Evolutionary conservation across 2,113 vertebrate genomes (phyloP).

Genomic region (Choloepus hoffmanni): DNA sequence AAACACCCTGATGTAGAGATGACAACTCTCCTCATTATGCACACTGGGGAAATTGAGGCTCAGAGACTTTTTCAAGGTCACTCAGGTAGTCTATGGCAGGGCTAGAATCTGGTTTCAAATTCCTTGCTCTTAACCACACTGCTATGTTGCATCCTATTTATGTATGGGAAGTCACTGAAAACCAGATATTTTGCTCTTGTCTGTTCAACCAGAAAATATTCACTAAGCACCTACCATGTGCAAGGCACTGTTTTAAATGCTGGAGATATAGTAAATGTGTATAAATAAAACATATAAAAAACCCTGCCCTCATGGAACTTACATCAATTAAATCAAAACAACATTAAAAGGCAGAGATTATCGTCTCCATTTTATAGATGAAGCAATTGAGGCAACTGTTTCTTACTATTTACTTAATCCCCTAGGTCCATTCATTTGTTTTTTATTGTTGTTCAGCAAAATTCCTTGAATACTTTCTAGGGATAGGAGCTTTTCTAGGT

Average conservation of each 20-base stretch:
- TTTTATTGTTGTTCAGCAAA: no score
- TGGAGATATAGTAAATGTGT: not conserved
- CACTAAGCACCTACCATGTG: not conserved
- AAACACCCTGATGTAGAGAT: not conserved
- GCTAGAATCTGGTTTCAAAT: not conserved
- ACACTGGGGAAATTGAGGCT: not conserved
- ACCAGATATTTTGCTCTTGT: not conserved
- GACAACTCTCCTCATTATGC: not conserved
- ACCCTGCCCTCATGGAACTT: not conserved
- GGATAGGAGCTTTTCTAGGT: not conserved
- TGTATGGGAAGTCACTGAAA: not conserved
- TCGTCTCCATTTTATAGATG: not conserved
- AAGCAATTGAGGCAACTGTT: not conserved
- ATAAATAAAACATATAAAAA: not conserved
- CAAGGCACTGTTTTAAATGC: not conserved
- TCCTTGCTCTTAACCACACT: not conserved
- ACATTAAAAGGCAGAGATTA: not conserved
- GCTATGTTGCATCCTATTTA: not conserved
- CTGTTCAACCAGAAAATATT: not conserved
- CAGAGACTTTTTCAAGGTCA: not conserved
- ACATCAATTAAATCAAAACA: not conserved
- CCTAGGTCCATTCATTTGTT: not conserved
- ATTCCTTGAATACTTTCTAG: not conserved
- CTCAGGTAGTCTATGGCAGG: not conserved
- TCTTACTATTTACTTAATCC: no score